These are phyloP conservation scores for Nycticebus coucang DNA, from an alignment of 2,113 vertebrate genomes.

Conservation along the genomic window DNA sequence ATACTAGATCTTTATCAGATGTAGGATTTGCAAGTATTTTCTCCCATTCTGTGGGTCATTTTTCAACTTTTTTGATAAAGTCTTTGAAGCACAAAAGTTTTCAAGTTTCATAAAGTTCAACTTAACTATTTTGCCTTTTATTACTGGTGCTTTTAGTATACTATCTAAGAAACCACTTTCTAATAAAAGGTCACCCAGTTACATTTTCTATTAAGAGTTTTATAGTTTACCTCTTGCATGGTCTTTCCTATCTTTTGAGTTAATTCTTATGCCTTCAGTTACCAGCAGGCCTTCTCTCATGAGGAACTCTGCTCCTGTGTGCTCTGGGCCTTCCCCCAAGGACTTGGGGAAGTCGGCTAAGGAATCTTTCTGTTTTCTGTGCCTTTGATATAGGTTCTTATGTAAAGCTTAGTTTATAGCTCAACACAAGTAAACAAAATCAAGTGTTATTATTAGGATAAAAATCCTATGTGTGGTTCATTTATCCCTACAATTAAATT, in stretches of 20 bases:
- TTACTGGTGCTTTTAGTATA: too few species aligned
- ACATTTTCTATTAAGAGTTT: background rate
- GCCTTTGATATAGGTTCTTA: background rate
- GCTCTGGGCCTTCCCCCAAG: background rate
- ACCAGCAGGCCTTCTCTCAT: background rate
- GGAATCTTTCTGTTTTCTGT: background rate
- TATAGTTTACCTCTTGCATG: background rate
- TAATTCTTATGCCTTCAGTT: background rate
- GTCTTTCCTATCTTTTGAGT: background rate
- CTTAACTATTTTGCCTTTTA: too few species aligned
- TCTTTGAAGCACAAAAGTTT: too few species aligned
- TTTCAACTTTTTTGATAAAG: too few species aligned
- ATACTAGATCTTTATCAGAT: too few species aligned
- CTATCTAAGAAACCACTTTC: background rate
- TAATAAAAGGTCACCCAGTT: background rate
- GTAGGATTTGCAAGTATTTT: too few species aligned
- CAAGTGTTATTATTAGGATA: background rate
- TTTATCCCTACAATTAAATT: background rate
- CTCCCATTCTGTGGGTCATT: too few species aligned
- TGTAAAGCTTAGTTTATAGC: background rate
- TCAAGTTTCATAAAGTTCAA: too few species aligned
- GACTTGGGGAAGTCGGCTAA: background rate
- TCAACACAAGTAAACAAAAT: background rate
- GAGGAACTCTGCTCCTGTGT: background rate
- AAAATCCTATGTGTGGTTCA: slow-evolving; percentile 24